Evolutionary conservation across 2,113 vertebrate genomes (phyloP).

Genomic region (Scolopax mira): DNA sequence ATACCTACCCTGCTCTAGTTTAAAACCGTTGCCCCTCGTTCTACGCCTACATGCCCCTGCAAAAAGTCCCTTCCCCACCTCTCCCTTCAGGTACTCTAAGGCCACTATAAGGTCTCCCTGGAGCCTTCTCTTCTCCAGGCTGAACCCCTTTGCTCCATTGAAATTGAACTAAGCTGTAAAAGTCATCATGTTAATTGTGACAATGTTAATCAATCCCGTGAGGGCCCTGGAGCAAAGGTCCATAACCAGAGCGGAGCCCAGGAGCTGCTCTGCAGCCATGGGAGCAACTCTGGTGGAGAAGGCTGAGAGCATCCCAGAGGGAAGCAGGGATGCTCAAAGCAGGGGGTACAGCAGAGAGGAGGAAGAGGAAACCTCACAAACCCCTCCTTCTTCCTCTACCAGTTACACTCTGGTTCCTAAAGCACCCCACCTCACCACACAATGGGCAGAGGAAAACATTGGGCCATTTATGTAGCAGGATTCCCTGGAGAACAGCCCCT

Average conservation of each 20-base stretch:
- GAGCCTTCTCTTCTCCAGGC: too few species aligned
- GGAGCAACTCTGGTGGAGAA: not conserved
- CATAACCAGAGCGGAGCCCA: fast-evolving
- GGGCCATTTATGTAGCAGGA: fast-evolving
- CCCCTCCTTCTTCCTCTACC: not conserved
- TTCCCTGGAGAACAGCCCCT: not conserved
- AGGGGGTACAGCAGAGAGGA: not conserved
- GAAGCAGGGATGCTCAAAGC: not conserved
- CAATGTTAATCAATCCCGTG: fast-evolving
- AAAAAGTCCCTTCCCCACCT: too few species aligned
- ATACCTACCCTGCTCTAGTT: too few species aligned
- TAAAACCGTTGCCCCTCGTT: too few species aligned
- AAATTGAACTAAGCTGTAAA: not conserved
- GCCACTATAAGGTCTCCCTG: too few species aligned
- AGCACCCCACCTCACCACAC: not conserved
- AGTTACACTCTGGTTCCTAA: not conserved
- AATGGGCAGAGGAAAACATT: not conserved
- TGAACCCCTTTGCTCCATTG: not conserved
- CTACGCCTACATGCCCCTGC: too few species aligned
- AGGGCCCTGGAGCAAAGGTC: not conserved
- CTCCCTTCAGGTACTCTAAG: too few species aligned
- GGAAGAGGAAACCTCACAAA: not conserved
- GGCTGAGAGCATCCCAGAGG: not conserved
- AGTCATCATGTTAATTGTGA: not conserved
- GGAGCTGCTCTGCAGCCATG: not conserved